Evolutionary conservation across 2,797 vertebrate genomes (phyloP).

Genomic region (Pantherophis alleghaniensis): DNA sequence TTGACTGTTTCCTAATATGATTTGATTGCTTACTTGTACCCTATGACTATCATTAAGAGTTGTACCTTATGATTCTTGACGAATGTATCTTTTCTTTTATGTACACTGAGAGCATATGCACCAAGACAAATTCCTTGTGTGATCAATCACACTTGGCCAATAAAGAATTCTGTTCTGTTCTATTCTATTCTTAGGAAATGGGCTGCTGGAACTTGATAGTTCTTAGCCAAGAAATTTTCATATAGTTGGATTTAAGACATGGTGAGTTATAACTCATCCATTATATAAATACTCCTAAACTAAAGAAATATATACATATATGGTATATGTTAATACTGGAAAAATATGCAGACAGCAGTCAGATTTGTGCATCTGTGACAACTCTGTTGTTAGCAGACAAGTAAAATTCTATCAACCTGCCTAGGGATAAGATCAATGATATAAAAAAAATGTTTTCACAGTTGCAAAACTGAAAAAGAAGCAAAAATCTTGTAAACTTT

Average conservation of each 20-base stretch:
- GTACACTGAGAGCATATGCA: too few relatives aligned
- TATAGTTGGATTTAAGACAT: constrained; percentile 18
- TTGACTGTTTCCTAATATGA: too few relatives aligned
- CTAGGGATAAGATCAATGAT: constrained; percentile 56
- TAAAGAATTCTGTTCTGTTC: too few relatives aligned
- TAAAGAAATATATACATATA: constrained; percentile 36
- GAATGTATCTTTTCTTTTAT: too few relatives aligned
- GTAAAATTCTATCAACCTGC: constrained; percentile 36
- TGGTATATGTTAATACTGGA: constrained; percentile 30
- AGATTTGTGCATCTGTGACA: constrained; percentile 33
- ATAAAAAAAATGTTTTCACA: constrained; percentile 65
- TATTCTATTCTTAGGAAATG: background rate
- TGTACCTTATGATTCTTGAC: too few relatives aligned
- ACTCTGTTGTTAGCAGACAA: constrained; percentile 28
- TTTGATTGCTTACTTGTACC: too few relatives aligned
- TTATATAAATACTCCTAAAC: constrained; percentile 34
- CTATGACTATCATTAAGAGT: too few relatives aligned
- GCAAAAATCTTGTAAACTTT: constrained; percentile 27
- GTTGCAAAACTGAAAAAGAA: constrained; percentile 53
- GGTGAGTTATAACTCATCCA: constrained; percentile 20
- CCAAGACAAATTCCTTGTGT: too few relatives aligned
- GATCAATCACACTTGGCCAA: too few relatives aligned
- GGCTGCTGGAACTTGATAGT: background rate
- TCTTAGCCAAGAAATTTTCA: constrained; percentile 3
- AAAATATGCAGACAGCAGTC: constrained; percentile 43